Percentiles rank a stretch among this genome's conserved stretches.
These are phyloP conservation scores for Drosophila sp. DNA, from an alignment of 1,140 invertebrate species.

Conservation along the genomic window DNA sequence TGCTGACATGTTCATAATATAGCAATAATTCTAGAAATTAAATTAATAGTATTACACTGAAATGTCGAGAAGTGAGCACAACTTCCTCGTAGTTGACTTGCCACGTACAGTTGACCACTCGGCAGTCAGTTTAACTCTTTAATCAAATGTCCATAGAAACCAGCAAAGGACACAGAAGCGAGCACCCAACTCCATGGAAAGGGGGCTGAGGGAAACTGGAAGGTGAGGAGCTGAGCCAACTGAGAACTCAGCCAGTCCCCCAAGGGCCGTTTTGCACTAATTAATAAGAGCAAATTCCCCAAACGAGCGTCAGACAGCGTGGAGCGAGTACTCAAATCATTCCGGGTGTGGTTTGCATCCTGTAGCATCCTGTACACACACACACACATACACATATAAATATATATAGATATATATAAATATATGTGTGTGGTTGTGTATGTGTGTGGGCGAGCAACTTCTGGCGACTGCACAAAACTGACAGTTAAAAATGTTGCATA, in stretches of 20 bases:
- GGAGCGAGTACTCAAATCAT: conserved; percentile 34
- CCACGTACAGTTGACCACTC: conserved; percentile 59
- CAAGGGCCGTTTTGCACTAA: conserved; percentile 81
- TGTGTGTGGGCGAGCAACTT: conserved; percentile 30
- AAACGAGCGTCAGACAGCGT: conserved; percentile 45
- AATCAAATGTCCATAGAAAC: conserved; percentile 70
- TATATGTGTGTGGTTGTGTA: neutral
- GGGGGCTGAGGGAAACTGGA: neutral
- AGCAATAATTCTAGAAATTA: neutral
- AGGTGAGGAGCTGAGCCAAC: conserved; percentile 6
- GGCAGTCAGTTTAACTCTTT: conserved; percentile 61
- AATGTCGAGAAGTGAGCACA: neutral
- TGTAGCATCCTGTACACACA: conserved; percentile 11
- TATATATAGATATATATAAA: conserved; percentile 1
- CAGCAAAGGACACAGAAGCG: conserved; percentile 12
- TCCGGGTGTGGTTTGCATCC: conserved; percentile 31
- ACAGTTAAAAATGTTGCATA: conserved; percentile 80
- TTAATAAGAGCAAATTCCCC: conserved; percentile 80
- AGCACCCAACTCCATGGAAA: neutral
- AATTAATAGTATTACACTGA: neutral
- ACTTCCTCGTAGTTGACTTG: conserved; percentile 5
- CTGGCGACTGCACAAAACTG: conserved; percentile 57
- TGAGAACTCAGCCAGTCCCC: conserved; percentile 38
- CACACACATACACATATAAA: conserved; percentile 5
- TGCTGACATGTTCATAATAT: too few relatives aligned